Evolutionary conservation across 2,113 vertebrate species (phyloP).

Genomic region (Puffinus mauretanicus): DNA sequence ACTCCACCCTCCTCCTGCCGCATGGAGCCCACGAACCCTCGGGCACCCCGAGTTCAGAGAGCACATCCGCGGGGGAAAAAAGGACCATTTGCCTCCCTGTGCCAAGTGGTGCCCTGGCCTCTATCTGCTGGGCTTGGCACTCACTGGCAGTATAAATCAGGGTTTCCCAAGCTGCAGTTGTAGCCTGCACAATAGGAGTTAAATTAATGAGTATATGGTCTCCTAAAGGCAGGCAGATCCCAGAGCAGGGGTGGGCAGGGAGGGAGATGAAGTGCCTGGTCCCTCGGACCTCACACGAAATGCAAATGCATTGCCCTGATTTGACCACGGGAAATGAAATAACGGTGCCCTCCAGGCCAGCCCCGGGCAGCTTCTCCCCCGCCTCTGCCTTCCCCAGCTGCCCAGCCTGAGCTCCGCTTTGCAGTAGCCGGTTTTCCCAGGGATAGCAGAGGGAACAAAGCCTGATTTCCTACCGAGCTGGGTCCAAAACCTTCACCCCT

Average conservation of each 20-base stretch:
- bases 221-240: background rate
- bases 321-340: background rate
- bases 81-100: background rate
- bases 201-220: background rate
- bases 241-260: background rate
- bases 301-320: background rate
- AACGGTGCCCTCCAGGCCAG: background rate
- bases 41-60: background rate
- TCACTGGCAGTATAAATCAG: background rate
- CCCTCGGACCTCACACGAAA: background rate
- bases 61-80: background rate
- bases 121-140: background rate
- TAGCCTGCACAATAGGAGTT: background rate
- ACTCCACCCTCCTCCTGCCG: background rate
- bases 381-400: fast-evolving
- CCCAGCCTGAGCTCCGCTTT: background rate
- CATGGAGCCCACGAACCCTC: fast-evolving
- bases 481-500: background rate
- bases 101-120: background rate
- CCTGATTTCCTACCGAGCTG: background rate
- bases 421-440: background rate
- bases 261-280: background rate
- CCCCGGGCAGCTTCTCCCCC: fast-evolving
- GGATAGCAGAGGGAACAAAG: background rate
- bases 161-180: background rate